These are phyloP conservation scores for Conchocele bisecta DNA, from an alignment of 2,888 invertebrate species.

Conservation along the genomic window DNA sequence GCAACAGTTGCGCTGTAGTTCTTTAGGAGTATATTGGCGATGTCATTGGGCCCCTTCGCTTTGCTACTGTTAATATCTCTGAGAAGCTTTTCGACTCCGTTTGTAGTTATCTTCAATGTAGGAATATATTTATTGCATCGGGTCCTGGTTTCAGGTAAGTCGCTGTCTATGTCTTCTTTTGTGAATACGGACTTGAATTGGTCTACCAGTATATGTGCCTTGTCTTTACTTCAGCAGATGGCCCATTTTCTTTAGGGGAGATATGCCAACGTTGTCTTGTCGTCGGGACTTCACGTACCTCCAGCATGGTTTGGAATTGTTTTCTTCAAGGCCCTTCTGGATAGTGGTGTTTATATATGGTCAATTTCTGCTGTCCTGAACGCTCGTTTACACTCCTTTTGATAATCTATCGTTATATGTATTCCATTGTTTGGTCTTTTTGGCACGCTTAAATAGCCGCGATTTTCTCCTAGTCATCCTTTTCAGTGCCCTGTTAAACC, in stretches of 20 bases:
- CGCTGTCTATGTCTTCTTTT: background rate
- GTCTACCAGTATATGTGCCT: conserved; percentile 35
- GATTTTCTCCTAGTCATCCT: conserved; percentile 25
- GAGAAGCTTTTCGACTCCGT: background rate
- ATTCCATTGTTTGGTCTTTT: conserved; percentile 26
- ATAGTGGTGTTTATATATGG: conserved; percentile 20
- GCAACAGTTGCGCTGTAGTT: background rate
- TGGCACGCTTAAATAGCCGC: conserved; percentile 24
- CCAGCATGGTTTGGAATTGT: conserved; percentile 54
- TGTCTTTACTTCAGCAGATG: conserved; percentile 35
- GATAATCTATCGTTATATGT: conserved; percentile 16
- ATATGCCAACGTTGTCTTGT: conserved; percentile 39
- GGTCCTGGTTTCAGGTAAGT: background rate
- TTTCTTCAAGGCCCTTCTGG: conserved; percentile 34
- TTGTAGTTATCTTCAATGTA: background rate
- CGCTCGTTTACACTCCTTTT: conserved; percentile 36
- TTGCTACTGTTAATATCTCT: background rate
- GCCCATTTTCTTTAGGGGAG: conserved; percentile 44
- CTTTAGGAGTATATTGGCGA: background rate
- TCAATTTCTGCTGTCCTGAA: conserved; percentile 33
- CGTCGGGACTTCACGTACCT: conserved; percentile 44
- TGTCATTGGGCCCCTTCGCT: background rate
- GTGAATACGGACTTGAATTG: conserved; percentile 53
- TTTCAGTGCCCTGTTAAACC: conserved; percentile 30
- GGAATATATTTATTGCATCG: background rate